phyloP scores from a whole-genome alignment of 2,888 invertebrate species.

The Hecatera dysodea region DNA sequence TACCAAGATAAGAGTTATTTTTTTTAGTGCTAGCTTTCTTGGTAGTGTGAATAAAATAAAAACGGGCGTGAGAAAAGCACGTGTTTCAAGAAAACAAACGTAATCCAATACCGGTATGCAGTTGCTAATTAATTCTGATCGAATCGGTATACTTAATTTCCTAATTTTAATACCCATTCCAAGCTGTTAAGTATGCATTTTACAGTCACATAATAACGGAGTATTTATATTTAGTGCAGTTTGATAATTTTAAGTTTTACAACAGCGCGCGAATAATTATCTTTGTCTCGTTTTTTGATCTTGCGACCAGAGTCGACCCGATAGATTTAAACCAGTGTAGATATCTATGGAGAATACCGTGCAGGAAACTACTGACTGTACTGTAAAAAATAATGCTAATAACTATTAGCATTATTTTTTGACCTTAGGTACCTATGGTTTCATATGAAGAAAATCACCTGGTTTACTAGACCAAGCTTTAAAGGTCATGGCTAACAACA shows the following conservation, averaged over 20 bases:
- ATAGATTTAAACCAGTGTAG: background rate
- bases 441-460: background rate
- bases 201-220: constrained; percentile 48
- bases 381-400: background rate
- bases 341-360: too few species aligned
- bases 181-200: constrained; percentile 56
- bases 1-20: constrained; percentile 71
- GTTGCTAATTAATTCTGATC: constrained; percentile 73
- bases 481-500: constrained; percentile 50
- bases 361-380: too few species aligned
- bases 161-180: constrained; percentile 69
- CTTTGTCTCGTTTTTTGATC: background rate
- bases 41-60: constrained; percentile 73
- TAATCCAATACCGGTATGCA: constrained; percentile 70
- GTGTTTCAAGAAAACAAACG: constrained; percentile 69
- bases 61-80: constrained; percentile 75
- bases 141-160: constrained; percentile 70
- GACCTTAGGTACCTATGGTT: too few species aligned
- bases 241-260: constrained; percentile 39
- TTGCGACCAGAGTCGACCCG: background rate
- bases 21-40: constrained; percentile 76
- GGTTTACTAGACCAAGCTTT: constrained; percentile 25
- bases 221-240: constrained; percentile 64
- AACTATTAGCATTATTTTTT: background rate
- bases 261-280: constrained; percentile 11